These are phyloP conservation scores for Myrmecobius fasciatus DNA, from an alignment of 2,113 vertebrate genomes.

Conservation along the genomic window DNA sequence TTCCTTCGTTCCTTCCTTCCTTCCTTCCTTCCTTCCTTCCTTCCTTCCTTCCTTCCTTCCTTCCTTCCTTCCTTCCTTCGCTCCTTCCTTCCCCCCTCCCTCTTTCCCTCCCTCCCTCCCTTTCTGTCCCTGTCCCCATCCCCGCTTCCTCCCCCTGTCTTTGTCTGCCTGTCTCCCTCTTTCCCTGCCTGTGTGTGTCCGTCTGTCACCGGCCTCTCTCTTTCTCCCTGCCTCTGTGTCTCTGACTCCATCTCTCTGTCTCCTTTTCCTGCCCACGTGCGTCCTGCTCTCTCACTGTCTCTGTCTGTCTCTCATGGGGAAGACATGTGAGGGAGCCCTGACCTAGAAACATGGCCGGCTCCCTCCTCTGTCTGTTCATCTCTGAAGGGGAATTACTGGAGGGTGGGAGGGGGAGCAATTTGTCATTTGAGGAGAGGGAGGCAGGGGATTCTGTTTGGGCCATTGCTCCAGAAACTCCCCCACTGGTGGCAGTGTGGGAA, in stretches of 20 bases:
- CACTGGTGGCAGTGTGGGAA: not conserved
- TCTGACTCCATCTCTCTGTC: too few species aligned
- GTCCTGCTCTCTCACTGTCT: not conserved
- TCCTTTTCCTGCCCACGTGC: not conserved
- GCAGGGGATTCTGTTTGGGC: not conserved
- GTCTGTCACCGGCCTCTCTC: not conserved
- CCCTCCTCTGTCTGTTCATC: not conserved
- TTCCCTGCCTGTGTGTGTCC: not conserved
- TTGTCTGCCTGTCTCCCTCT: not conserved
- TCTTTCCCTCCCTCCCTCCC: too few species aligned
- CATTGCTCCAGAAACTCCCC: not conserved
- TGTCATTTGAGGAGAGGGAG: not conserved
- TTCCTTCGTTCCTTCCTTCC: too few species aligned
- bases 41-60: not conserved
- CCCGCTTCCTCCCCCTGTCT: not conserved
- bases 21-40: not conserved
- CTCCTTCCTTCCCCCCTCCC: too few species aligned
- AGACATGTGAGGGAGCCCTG: not conserved
- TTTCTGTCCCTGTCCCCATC: too few species aligned
- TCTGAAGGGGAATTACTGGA: not conserved
- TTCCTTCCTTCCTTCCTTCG: too few species aligned
- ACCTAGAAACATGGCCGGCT: not conserved
- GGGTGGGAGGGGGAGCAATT: not conserved
- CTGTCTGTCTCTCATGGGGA: not conserved
- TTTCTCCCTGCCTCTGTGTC: too few species aligned